Evolutionary conservation across 2,888 invertebrate genomes (phyloP).

Genomic region (Leucoptera coffeella): DNA sequence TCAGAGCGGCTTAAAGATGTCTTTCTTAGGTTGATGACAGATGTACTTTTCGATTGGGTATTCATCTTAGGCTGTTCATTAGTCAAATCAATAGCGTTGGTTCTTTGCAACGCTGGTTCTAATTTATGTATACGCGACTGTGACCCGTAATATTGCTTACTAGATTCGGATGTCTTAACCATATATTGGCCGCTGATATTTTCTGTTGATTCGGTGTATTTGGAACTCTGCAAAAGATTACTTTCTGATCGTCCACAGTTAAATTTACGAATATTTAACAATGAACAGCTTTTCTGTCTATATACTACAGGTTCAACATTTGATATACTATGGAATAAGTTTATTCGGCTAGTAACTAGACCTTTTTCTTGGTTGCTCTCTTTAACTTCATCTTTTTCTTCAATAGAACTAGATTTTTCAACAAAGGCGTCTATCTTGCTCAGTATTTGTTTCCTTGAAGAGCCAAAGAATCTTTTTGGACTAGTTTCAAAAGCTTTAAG

Average conservation of each 20-base stretch:
- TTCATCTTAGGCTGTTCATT: not conserved
- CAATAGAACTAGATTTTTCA: slow-evolving; percentile 19
- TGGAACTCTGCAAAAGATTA: not conserved
- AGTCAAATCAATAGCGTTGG: not conserved
- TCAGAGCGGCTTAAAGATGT: slow-evolving; percentile 39
- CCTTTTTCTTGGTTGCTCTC: slow-evolving; percentile 25
- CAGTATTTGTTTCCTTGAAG: slow-evolving; percentile 37
- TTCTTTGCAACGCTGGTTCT: not conserved
- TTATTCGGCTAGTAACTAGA: slow-evolving; percentile 42
- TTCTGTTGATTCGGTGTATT: not conserved
- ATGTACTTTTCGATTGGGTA: not conserved
- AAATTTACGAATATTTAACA: slow-evolving; percentile 24
- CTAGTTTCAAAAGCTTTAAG: slow-evolving; percentile 46
- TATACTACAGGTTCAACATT: slow-evolving; percentile 24
- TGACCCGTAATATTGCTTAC: no score
- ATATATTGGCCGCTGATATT: not conserved
- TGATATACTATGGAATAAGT: slow-evolving; percentile 34
- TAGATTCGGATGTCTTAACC: not conserved
- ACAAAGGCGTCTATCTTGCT: slow-evolving; percentile 40
- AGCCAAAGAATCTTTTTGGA: slow-evolving; percentile 42
- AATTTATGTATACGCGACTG: no score
- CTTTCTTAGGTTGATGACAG: slow-evolving; percentile 12
- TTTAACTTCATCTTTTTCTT: slow-evolving; percentile 12
- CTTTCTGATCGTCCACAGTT: not conserved
- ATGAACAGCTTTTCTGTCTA: slow-evolving; percentile 21